Conservation (phyloP, 2,113 vertebrate genomes). For the Neolamprologus toae region DNA sequence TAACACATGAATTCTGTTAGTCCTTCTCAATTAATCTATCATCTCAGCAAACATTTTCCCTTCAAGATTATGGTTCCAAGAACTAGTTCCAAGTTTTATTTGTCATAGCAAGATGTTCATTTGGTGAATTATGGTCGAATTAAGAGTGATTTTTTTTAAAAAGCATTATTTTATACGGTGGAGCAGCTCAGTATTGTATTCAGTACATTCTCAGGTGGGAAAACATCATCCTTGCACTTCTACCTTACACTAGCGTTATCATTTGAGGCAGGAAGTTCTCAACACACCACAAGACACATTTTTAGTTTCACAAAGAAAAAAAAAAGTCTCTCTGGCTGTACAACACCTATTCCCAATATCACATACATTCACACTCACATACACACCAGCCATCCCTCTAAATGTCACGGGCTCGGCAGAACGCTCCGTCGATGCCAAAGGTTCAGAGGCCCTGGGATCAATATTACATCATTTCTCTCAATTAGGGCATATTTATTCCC, state of each 20-base stretch:
- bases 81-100: background rate
- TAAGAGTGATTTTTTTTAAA: background rate
- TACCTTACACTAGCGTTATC: background rate
- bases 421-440: constrained; percentile 35
- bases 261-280: background rate
- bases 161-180: background rate
- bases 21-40: background rate
- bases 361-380: background rate
- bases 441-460: constrained; percentile 49
- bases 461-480: constrained; percentile 68
- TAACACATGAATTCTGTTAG: background rate
- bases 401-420: constrained; percentile 55
- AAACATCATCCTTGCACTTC: background rate
- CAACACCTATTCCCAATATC: background rate
- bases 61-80: background rate
- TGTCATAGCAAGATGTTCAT: background rate
- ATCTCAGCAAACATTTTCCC: background rate
- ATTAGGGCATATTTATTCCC: constrained; percentile 65
- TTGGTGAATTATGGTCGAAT: background rate
- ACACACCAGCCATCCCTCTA: constrained; percentile 45
- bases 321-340: background rate
- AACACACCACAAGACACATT: background rate
- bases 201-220: background rate
- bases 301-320: background rate
- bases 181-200: background rate